Conservation (phyloP, 1,140 invertebrate genomes). For the Drosophila insularis region DNA sequence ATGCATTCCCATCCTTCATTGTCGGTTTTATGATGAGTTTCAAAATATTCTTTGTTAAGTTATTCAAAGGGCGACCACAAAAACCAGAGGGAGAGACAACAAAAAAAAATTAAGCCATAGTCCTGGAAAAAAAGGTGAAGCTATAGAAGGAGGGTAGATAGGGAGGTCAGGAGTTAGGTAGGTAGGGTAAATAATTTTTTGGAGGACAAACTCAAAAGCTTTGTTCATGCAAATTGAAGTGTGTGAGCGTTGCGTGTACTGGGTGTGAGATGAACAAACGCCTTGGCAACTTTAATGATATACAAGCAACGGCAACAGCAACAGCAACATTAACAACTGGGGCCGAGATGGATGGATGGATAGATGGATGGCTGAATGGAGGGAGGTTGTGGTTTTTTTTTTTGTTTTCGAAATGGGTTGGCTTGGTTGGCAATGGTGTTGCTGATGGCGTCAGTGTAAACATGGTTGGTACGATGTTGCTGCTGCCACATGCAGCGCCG, state of each 20-base stretch:
- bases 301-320: conserved; percentile 62
- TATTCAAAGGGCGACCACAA: conserved; percentile 49
- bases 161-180: background rate
- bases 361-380: no score
- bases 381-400: background rate
- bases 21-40: conserved; percentile 1
- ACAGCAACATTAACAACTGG: conserved; percentile 31
- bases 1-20: background rate
- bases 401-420: background rate
- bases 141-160: background rate
- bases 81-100: background rate
- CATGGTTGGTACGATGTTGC: conserved; percentile 31
- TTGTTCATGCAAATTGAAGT: conserved; percentile 77
- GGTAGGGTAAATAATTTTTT: conserved; percentile 19
- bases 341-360: conserved; percentile 13
- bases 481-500: conserved; percentile 70
- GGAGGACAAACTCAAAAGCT: conserved; percentile 48
- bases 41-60: conserved; percentile 40
- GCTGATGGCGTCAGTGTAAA: conserved; percentile 72
- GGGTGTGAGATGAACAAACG: conserved; percentile 41
- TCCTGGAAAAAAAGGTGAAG: conserved; percentile 25
- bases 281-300: conserved; percentile 57
- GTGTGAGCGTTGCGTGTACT: conserved; percentile 10
- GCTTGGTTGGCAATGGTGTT: conserved; percentile 30
- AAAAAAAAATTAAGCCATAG: conserved; percentile 67